A percentile compares a stretch with the other conserved stretches of the same genome.
Conservation (phyloP, 2,888 invertebrate species). For the Parnassius mnemosyne region DNA sequence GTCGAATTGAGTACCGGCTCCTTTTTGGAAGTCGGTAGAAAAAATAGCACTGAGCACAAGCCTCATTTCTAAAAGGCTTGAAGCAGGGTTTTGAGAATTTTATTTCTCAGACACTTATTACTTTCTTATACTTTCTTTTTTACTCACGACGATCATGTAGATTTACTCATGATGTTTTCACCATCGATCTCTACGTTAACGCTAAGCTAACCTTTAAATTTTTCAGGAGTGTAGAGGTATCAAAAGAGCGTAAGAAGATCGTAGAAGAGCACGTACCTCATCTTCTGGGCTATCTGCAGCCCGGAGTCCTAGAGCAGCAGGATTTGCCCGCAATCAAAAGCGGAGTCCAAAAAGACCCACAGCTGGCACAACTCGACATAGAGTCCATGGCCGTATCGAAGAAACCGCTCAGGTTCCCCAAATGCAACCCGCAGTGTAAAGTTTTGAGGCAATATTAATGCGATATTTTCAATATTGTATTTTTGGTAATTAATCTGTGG, state of each 20-base stretch:
- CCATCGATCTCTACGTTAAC: too few relatives aligned
- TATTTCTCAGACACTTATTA: too few relatives aligned
- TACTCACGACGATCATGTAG: too few relatives aligned
- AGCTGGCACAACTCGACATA: conserved; percentile 34
- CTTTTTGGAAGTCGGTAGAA: too few relatives aligned
- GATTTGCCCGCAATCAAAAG: conserved; percentile 57
- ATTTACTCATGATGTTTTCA: too few relatives aligned
- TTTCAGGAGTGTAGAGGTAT: conserved; percentile 72
- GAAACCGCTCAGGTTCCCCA: conserved; percentile 38
- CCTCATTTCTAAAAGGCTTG: too few relatives aligned
- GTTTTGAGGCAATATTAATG: conserved; percentile 47
- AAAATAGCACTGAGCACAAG: too few relatives aligned
- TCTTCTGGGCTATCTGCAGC: conserved; percentile 80
- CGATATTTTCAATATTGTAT: too few relatives aligned
- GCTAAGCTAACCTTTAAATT: not conserved
- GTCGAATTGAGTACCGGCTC: too few relatives aligned
- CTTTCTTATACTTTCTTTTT: too few relatives aligned
- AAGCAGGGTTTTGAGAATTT: too few relatives aligned
- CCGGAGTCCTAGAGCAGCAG: conserved; percentile 65
- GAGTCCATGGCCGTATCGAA: conserved; percentile 34
- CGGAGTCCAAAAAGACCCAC: conserved; percentile 31
- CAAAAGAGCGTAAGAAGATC: conserved; percentile 77
- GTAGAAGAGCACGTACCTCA: conserved; percentile 79
- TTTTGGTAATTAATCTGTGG: too few relatives aligned
- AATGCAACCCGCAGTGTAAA: conserved; percentile 61